Evolutionary conservation across 2,113 vertebrate genomes (phyloP).

Genomic region (Prochilodus magdalenae): DNA sequence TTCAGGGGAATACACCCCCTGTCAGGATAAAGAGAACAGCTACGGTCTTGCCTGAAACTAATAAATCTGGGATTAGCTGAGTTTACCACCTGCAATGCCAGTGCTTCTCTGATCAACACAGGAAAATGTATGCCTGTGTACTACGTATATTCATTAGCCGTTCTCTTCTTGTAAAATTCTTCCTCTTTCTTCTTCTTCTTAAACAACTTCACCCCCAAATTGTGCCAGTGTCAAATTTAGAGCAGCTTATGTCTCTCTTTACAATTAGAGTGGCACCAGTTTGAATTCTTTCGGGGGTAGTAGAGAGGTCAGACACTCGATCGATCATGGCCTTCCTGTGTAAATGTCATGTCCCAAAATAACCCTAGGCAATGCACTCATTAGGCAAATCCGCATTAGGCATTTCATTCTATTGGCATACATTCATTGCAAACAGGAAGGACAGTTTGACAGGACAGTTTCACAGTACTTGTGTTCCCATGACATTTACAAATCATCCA

Average conservation of each 20-base stretch:
- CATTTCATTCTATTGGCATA: background rate
- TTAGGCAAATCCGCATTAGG: background rate
- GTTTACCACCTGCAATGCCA: background rate
- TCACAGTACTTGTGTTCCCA: too few species aligned
- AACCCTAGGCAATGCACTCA: background rate
- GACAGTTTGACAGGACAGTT: too few species aligned
- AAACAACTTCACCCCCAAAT: background rate
- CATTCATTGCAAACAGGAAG: background rate
- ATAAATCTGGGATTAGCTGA: slow-evolving; percentile 23
- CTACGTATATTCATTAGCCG: background rate
- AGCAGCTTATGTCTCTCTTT: background rate
- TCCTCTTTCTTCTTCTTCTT: background rate
- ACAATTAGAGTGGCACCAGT: background rate
- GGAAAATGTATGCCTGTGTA: background rate
- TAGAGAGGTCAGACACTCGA: background rate
- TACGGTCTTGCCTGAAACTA: background rate
- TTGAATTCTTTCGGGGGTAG: background rate
- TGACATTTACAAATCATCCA: too few species aligned
- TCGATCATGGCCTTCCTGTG: background rate
- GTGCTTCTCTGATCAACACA: background rate
- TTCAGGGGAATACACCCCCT: background rate
- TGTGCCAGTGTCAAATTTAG: background rate
- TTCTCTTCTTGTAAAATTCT: background rate
- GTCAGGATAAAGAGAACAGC: background rate
- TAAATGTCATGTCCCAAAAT: background rate